Base-by-base conservation (phyloP, 2,797 vertebrate genomes). In the Betta splendens region DNA sequence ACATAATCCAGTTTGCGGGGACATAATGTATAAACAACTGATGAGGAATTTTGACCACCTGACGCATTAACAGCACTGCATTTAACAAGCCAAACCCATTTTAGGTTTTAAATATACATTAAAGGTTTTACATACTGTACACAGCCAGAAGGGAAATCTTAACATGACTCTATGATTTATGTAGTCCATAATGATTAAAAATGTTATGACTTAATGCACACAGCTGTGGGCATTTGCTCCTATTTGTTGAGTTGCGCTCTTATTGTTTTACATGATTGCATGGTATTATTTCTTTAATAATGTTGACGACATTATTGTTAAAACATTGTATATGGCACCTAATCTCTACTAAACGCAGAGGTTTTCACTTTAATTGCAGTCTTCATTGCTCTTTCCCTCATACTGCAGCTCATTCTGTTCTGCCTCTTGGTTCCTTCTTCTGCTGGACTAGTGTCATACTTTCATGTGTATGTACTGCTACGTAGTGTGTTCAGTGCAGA, bases 1-100 rank as follows among this genome's bases (percentile, higher is more conserved):
- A 35, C 18, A 25, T 49, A 47, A 74, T 45, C 60, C 25, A 43
- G 31, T 61, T 56, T 69, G 17, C 36, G 35, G 53, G 36, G 45
- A 49, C 47, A 49, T 49, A n/a, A n/a, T n/a, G n/a, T n/a, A n/a
- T n/a, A 61, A 53, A 58, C 21, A 56, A 20, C 9, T 25, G 20
- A 48, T 17, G 12, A 11, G 3, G 9, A 12, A 29, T 46, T n/a
- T 33, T 23, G n/a, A 50, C 29, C 29, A 15, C 7, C 9, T 20
- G 37, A 49, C 38, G 43, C 7, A 32, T 46, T 4, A 15, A 16
- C 16, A 36, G 15, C 5, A 21, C 31, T 25, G 23, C 7, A 12
- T 39, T 21, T 12, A 28, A 5, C 16, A 17, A 25, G 8, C 15
- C 10, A 50, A n/a, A 22, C 22, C 9, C 23, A 35, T 33, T 5